Percentiles rank a stretch among this genome's conserved stretches.
These are phyloP conservation scores for Pomacea canaliculata DNA, from an alignment of 2,888 invertebrate genomes.

Conservation along the genomic window DNA sequence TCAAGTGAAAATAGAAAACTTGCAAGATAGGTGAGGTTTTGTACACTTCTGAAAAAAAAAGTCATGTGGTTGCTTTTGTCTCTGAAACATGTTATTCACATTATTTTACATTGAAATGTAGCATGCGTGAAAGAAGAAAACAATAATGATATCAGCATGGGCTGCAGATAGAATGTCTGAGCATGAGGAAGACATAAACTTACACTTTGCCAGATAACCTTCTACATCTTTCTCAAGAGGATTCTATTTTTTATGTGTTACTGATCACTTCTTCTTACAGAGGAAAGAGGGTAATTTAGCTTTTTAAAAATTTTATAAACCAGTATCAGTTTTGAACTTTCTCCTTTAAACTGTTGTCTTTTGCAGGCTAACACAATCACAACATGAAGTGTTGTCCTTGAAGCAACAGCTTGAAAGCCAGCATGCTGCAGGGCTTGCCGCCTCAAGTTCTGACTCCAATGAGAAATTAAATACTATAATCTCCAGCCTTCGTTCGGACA, in stretches of 20 bases:
- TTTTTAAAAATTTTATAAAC: no score
- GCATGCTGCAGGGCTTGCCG: slow-evolving; percentile 42
- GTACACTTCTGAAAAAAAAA: neutral
- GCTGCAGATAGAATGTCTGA: no score
- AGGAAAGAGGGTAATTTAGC: no score
- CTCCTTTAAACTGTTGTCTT: neutral
- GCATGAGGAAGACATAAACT: no score
- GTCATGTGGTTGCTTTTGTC: neutral
- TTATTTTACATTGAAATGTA: neutral
- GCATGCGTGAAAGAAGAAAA: neutral
- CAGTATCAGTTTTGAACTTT: no score
- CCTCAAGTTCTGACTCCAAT: slow-evolving; percentile 45
- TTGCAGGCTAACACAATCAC: slow-evolving; percentile 44
- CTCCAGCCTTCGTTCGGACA: slow-evolving; percentile 52
- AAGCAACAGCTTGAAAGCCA: slow-evolving; percentile 59
- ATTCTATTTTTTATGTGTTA: no score
- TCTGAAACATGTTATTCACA: neutral
- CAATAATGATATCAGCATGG: no score
- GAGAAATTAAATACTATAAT: slow-evolving; percentile 58
- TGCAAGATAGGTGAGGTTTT: slow-evolving; percentile 60
- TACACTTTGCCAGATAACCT: no score
- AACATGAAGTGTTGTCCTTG: slow-evolving; percentile 59
- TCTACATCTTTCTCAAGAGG: no score
- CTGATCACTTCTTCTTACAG: no score
- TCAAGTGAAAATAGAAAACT: slow-evolving; percentile 53